Evolutionary conservation across 2,888 invertebrate genomes (phyloP), one percentile per base, ranked within the genome.

Genomic region (Drosophila setosimentum): DNA sequence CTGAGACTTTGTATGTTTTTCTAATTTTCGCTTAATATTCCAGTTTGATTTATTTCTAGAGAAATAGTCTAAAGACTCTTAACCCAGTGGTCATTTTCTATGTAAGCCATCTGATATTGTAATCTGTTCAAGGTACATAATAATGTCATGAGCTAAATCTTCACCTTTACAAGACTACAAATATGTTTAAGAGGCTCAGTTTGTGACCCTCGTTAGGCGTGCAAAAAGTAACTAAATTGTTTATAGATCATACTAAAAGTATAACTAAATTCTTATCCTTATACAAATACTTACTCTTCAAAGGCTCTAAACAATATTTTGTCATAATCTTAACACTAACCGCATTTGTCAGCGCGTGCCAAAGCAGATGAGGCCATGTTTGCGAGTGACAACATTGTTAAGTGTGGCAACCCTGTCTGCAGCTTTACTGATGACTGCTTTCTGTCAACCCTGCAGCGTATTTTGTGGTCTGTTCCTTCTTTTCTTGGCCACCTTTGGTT

Each of bases 391-490:
- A 73, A 67, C 57, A 49, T 53, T 67, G 61, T 73, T 67, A 66
- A 57, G 33, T 24, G 49, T 59, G 57, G 64, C 63, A 71, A 57
- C 55, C 45, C 63, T 42, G 49, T 73, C 68, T 21, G 33, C 63
- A 60, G 24, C 59, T 60, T 29, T 40, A 33, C 29, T 50, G 74
- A 11, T 76, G 74, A 76, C 55, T 57, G 74, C 63, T 57, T 21
- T 18, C 63, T 51, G 57, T 74, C 74, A 76, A 55, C 59, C 76
- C 73, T 60, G 54, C 4, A 69, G 76, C 63, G n/a, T 24, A 48
- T 48, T 54, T 45, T 74, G 74, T 60, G 70, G 76, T 68, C 45
- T 55, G 21, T 68, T 53, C 10, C 37, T 37, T 24, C 11, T 51
- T 48, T 27, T 24, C 11, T 21, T 13, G 16, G 1, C 7, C 8